phyloP scores from a whole-genome alignment of 1,140 invertebrate genomes.

The Chrysoperla carnea region DNA sequence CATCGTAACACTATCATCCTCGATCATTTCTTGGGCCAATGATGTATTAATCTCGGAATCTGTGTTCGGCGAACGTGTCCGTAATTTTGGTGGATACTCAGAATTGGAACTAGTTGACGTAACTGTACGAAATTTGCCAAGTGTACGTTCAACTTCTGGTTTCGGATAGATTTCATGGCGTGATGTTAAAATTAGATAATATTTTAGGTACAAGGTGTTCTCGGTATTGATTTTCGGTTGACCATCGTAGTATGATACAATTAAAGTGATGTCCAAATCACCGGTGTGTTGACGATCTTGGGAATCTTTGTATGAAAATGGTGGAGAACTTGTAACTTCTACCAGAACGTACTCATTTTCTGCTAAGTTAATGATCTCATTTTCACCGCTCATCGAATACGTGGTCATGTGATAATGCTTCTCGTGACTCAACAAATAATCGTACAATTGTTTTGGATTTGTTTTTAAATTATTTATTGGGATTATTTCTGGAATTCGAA shows the following conservation, averaged over 20 bases:
- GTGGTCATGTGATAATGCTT: constrained; percentile 51
- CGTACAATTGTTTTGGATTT: constrained; percentile 46
- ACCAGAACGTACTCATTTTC: constrained; percentile 41
- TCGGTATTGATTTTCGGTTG: constrained; percentile 18
- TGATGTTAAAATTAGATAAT: constrained; percentile 51
- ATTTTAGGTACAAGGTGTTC: constrained; percentile 43
- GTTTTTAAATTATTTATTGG: constrained; percentile 39
- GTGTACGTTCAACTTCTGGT: constrained; percentile 36
- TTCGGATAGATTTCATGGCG: constrained; percentile 52
- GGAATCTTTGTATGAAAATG: constrained; percentile 38
- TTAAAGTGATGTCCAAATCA: constrained; percentile 50
- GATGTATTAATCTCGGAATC: not conserved
- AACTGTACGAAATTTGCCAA: constrained; percentile 45
- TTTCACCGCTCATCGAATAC: constrained; percentile 38
- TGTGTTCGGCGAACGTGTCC: not conserved
- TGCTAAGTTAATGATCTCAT: constrained; percentile 15
- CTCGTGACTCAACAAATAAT: constrained; percentile 53
- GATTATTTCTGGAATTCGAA: constrained; percentile 34
- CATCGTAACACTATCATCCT: not conserved
- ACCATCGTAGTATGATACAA: constrained; percentile 38
- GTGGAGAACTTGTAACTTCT: constrained; percentile 33
- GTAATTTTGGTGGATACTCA: not conserved
- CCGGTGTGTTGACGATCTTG: constrained; percentile 43
- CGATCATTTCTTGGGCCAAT: not conserved
- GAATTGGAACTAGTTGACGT: constrained; percentile 9